Evolutionary conservation across 2,113 vertebrate genomes (phyloP), one percentile per base, ranked within the genome.

Genomic region (Cricetomys ansorgei): DNA sequence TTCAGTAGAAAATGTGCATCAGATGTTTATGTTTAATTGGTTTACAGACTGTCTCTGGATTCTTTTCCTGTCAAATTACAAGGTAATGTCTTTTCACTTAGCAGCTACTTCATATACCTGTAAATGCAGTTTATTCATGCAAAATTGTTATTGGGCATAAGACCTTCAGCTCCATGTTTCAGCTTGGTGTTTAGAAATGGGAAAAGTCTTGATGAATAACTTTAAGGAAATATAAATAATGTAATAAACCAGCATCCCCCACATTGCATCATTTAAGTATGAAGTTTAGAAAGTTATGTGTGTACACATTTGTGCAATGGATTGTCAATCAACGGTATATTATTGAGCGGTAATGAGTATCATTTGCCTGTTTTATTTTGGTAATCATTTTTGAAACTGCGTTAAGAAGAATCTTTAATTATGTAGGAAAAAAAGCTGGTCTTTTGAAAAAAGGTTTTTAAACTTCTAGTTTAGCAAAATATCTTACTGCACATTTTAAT

Each of bases 1-100:
- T 98, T 98, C 97, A 97, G 97, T 98, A 98, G 97, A 98, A 98
- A 98, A 98, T 98, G 97, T 98, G 97, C 97, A 98, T 98, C 97
- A 98, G 97, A 98, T 97, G 97, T 98, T 98, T 98, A 98, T 98
- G 79, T 98, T 98, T 98, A 98, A 98, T 98, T 98, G 97, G 97
- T 97, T 98, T 98, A 98, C 97, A 98, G 97, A 97, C 97, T 98
- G 97, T 98, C 97, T 98, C 95, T 96, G 97, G 97, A 98, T 95
- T 98, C 97, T 98, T 98, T 98, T 98, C 97, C 97, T 98, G 97
- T 98, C 97, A 97, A 96, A 97, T 98, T 96, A 97, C 97, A 97
- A 98, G 97, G 97, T 98, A 98, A 98, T 97, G 97, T 97, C 95
- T 93, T 97, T 98, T 98, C 95, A 92, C 97, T 98, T 97, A 96